Percentiles rank a stretch among this genome's conserved stretches.
Conservation (phyloP, 1,140 invertebrate species). For the Bombus confusus region DNA sequence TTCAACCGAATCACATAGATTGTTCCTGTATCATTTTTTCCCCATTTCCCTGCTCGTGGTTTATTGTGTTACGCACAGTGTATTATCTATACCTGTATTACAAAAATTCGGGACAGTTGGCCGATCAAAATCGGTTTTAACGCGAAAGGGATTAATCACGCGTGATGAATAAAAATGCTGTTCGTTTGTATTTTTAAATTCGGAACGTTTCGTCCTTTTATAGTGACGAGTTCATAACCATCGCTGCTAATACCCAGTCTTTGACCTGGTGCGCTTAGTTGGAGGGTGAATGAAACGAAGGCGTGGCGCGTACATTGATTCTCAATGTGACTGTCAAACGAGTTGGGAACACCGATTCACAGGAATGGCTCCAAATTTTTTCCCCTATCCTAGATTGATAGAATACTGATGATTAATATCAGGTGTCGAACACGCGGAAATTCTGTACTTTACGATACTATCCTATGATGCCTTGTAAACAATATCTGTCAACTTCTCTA, state of each 20-base stretch:
- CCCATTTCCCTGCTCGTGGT: background rate
- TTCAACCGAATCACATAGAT: conserved; percentile 58
- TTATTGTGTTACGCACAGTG: background rate
- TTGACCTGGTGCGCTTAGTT: conserved; percentile 20
- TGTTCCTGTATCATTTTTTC: conserved; percentile 30
- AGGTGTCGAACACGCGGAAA: too few relatives aligned
- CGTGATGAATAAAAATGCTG: background rate
- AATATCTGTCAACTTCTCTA: background rate
- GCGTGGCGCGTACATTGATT: conserved; percentile 59
- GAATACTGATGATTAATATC: background rate
- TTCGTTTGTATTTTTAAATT: background rate
- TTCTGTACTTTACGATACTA: too few relatives aligned
- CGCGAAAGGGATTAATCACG: background rate
- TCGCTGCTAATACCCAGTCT: conserved; percentile 45
- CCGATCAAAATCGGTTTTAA: conserved; percentile 23
- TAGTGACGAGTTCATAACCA: conserved; percentile 18
- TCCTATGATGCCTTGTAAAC: background rate
- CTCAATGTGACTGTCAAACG: conserved; percentile 42
- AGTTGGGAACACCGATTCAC: conserved; percentile 43
- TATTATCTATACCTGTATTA: background rate
- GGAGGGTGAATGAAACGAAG: conserved; percentile 58
- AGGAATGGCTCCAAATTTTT: conserved; percentile 2
- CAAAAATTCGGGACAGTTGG: conserved; percentile 23
- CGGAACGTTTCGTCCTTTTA: conserved; percentile 5
- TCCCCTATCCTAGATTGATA: background rate